Percentiles rank a stretch among this genome's conserved stretches.
phyloP scores from a whole-genome alignment of 2,888 invertebrate genomes.

The Tipula confusa region DNA sequence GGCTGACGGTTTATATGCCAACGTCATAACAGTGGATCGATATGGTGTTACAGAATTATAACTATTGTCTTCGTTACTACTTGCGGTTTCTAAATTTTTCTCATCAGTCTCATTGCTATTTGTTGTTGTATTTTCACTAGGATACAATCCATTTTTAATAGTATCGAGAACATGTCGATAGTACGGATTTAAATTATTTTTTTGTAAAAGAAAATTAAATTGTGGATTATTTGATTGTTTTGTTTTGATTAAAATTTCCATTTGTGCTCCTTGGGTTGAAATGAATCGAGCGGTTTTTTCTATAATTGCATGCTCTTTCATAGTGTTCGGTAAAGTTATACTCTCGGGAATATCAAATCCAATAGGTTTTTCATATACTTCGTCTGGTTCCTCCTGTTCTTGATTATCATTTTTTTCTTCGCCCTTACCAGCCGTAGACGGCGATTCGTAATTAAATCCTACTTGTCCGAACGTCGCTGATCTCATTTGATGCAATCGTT shows the following conservation, averaged over 20 bases:
- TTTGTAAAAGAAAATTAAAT: slow-evolving; percentile 89
- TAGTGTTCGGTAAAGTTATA: slow-evolving; percentile 67
- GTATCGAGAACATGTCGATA: slow-evolving; percentile 72
- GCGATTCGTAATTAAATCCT: slow-evolving; percentile 67
- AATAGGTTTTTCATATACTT: slow-evolving; percentile 68
- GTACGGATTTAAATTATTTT: slow-evolving; percentile 78
- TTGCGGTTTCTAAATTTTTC: slow-evolving; percentile 34
- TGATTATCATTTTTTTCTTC: slow-evolving; percentile 51
- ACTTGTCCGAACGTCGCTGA: slow-evolving; percentile 63
- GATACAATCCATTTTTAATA: slow-evolving; percentile 64
- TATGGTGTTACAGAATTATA: background rate
- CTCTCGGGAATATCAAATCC: slow-evolving; percentile 66
- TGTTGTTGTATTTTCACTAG: slow-evolving; percentile 40
- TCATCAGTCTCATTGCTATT: background rate
- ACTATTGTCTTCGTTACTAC: slow-evolving; percentile 35
- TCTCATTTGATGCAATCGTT: slow-evolving; percentile 72
- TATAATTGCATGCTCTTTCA: slow-evolving; percentile 88
- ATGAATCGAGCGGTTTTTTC: slow-evolving; percentile 91
- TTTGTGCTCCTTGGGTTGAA: slow-evolving; percentile 86
- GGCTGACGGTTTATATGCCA: slow-evolving; percentile 75
- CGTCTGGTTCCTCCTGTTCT: slow-evolving; percentile 65
- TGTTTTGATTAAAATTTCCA: slow-evolving; percentile 97
- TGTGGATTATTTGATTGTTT: slow-evolving; percentile 92
- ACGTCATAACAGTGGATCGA: slow-evolving; percentile 52
- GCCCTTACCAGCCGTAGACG: slow-evolving; percentile 51